These are phyloP conservation scores for Hemichromis elongatus DNA, from an alignment of 2,113 vertebrate genomes.

Conservation along the genomic window DNA sequence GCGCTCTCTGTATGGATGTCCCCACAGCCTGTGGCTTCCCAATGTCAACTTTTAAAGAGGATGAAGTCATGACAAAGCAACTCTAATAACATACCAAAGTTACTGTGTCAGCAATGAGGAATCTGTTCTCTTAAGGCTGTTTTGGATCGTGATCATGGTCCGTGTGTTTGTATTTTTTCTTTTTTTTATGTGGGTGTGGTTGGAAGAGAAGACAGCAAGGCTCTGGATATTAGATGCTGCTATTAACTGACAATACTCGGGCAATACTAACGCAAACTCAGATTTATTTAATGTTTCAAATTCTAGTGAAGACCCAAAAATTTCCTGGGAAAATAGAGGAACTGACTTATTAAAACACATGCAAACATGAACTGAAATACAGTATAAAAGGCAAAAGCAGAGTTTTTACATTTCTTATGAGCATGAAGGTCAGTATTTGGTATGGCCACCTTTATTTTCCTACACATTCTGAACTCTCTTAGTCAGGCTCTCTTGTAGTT, in stretches of 20 bases:
- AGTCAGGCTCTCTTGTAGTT: not conserved
- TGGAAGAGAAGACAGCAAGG: not conserved
- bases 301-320: not conserved
- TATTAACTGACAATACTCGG: not conserved
- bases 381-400: not conserved
- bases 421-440: not conserved
- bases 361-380: not conserved
- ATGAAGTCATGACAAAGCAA: constrained; percentile 13
- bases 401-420: not conserved
- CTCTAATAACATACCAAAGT: constrained; percentile 22
- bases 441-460: not conserved
- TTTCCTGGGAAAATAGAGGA: not conserved
- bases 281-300: not conserved
- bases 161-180: not conserved
- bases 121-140: not conserved
- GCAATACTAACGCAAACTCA: not conserved
- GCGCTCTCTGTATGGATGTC: not conserved
- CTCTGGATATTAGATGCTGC: not conserved
- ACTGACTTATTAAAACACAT: not conserved
- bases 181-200: not conserved
- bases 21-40: not conserved
- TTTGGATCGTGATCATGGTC: not conserved
- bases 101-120: not conserved
- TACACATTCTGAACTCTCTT: not conserved
- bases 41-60: not conserved